Evolutionary conservation across 2,888 invertebrate species (phyloP), one percentile per base, ranked within the genome.

Genomic region (Caenorhabditis becei): DNA sequence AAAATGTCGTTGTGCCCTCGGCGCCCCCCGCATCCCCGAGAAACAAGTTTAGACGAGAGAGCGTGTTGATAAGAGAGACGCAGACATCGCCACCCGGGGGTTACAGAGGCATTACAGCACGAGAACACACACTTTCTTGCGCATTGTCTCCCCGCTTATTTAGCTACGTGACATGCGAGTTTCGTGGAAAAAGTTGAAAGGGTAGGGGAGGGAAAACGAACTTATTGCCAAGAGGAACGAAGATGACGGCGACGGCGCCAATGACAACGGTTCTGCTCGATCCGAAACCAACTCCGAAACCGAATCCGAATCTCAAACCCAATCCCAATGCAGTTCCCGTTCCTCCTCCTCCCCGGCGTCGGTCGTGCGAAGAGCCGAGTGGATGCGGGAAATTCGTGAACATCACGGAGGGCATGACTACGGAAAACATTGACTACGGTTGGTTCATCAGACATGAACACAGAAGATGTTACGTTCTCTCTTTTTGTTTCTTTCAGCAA

Each of bases 401-500:
- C 35, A 26, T 77, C 1, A 70, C 63, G 4, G 70, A 77, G 20
- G 77, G 47, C 8, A 32, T 79, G 3, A 56, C 41, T 24, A 26
- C 72, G 4, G 79, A 72, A 2, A 66, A 67, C 18, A 56, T 79
- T 10, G 79, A 79, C 56, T 79, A 79, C 59, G 62, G 77, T 70
- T 61, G 2, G 32, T 28, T n/a, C 18, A 8, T 5, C 35, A 37
- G 26, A 23, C n/a, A n/a, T n/a, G n/a, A 26, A 26, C 26, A 11
- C 54, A 41, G 41, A 7, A 14, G 14, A 41, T 11, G n/a, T n/a
- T n/a, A n/a, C n/a, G n/a, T n/a, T n/a, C 35, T 18, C 47, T 18
- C 47, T 8, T 3, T 5, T 5, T 18, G 26, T 10, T 11, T 20
- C 3, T 41, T 77, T 26, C 35, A 77, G 78, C 28, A 1, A 74